Percentiles rank a stretch among this genome's conserved stretches.
Conservation (phyloP, 2,113 vertebrate species). For the Emydocephalus ijimae region DNA sequence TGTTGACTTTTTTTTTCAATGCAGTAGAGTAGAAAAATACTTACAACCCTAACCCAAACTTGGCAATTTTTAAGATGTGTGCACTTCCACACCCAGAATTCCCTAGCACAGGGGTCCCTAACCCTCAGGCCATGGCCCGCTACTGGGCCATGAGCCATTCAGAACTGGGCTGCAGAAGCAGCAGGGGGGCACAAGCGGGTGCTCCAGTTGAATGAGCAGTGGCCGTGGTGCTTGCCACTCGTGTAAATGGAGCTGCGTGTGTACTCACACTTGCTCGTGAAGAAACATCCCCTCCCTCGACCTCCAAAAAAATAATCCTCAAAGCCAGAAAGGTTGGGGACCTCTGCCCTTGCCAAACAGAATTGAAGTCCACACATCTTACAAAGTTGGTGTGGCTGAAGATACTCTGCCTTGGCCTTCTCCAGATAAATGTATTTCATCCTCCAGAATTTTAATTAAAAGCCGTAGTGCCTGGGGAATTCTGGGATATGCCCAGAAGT, state of each 20-base stretch:
- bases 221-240: neutral
- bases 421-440: neutral
- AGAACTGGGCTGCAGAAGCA: neutral
- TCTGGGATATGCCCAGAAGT: neutral
- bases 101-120: neutral
- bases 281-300: accelerated
- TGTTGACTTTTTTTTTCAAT: too few relatives aligned
- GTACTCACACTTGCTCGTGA: neutral
- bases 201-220: neutral
- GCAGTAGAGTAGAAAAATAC: too few relatives aligned
- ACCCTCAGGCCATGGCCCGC: accelerated
- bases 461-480: neutral
- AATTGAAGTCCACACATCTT: neutral
- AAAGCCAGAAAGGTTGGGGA: neutral
- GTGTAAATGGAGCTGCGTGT: neutral
- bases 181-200: neutral
- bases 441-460: neutral
- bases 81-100: neutral
- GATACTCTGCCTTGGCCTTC: neutral
- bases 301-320: neutral
- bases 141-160: neutral
- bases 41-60: neutral
- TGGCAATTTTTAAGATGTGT: neutral
- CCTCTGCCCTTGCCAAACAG: neutral
- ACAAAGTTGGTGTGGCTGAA: neutral